Evolutionary conservation across 2,888 invertebrate species (phyloP).

Genomic region (Caenorhabditis sp.): DNA sequence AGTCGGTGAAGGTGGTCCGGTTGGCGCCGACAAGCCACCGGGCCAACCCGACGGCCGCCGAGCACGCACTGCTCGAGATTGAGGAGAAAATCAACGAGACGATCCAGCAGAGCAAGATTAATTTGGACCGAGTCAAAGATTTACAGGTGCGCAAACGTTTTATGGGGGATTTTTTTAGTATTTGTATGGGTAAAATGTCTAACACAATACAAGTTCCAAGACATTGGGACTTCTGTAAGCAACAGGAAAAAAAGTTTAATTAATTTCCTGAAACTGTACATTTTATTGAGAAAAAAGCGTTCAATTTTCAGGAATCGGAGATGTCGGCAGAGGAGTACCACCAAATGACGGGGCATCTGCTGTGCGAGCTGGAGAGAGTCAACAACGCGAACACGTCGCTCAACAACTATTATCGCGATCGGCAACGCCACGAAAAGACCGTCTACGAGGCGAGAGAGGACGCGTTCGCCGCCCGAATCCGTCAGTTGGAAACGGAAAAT

Average conservation of each 20-base stretch:
- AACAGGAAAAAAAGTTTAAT: too few species aligned
- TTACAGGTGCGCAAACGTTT: too few species aligned
- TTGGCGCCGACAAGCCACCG: slow-evolving; percentile 16
- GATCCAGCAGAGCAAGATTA: slow-evolving; percentile 32
- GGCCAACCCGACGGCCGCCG: slow-evolving; percentile 23
- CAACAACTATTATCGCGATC: slow-evolving; percentile 45
- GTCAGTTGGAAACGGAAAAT: slow-evolving; percentile 53
- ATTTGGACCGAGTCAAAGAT: slow-evolving; percentile 35
- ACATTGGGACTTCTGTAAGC: too few species aligned
- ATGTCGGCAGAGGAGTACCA: slow-evolving; percentile 48
- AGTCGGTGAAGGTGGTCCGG: slow-evolving; percentile 44
- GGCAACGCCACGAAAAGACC: slow-evolving; percentile 41
- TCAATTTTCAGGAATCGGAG: slow-evolving; percentile 43
- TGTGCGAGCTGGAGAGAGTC: slow-evolving; percentile 45
- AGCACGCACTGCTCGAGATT: slow-evolving; percentile 37
- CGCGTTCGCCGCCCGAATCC: slow-evolving; percentile 39
- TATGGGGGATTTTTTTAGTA: too few species aligned
- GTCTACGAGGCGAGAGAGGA: slow-evolving; percentile 38
- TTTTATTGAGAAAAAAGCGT: too few species aligned
- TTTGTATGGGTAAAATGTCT: too few species aligned
- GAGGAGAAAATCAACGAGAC: slow-evolving; percentile 47
- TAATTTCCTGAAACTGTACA: too few species aligned
- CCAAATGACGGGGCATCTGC: slow-evolving; percentile 22
- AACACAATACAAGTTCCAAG: too few species aligned
- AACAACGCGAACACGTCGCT: slow-evolving; percentile 36